Conservation (phyloP, 2,113 vertebrate genomes). For the Aphyosemion australe region DNA sequence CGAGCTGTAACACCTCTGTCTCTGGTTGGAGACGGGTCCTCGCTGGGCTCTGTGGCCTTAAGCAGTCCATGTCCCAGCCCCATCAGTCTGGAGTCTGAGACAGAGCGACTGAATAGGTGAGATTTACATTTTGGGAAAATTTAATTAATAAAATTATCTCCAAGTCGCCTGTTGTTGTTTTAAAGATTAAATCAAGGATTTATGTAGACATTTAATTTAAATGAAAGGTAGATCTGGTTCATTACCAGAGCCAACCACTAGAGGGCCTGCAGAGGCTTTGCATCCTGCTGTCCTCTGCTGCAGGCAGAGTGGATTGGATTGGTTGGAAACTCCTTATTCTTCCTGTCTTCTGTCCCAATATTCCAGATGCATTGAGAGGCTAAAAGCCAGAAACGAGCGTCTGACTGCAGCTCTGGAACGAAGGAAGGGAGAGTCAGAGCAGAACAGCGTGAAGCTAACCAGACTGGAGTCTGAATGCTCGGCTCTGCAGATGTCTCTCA, state of each 20-base stretch:
- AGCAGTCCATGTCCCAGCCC: slow-evolving; percentile 54
- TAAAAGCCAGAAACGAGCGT: slow-evolving; percentile 84
- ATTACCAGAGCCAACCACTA: too few relatives aligned
- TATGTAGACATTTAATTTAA: too few relatives aligned
- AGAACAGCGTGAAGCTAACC: slow-evolving; percentile 80
- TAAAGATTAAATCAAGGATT: too few relatives aligned
- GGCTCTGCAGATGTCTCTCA: slow-evolving; percentile 82
- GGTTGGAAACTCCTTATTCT: not conserved
- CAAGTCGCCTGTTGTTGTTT: too few relatives aligned
- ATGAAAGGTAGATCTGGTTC: too few relatives aligned
- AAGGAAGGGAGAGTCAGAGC: slow-evolving; percentile 81
- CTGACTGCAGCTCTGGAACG: slow-evolving; percentile 81
- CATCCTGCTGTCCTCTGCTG: too few relatives aligned
- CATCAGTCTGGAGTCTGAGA: slow-evolving; percentile 67
- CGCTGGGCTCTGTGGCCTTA: slow-evolving; percentile 52
- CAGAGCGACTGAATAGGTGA: slow-evolving; percentile 76
- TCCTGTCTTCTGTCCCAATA: not conserved
- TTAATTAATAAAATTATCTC: too few relatives aligned
- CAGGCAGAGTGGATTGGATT: too few relatives aligned
- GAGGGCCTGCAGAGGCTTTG: too few relatives aligned
- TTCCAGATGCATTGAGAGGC: slow-evolving; percentile 80
- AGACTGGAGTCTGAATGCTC: slow-evolving; percentile 83
- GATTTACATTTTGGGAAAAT: too few relatives aligned
- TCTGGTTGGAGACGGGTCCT: slow-evolving; percentile 52
- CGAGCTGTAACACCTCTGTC: slow-evolving; percentile 47